These are phyloP conservation scores for Channa argus DNA, from an alignment of 2,113 vertebrate species.

Conservation along the genomic window DNA sequence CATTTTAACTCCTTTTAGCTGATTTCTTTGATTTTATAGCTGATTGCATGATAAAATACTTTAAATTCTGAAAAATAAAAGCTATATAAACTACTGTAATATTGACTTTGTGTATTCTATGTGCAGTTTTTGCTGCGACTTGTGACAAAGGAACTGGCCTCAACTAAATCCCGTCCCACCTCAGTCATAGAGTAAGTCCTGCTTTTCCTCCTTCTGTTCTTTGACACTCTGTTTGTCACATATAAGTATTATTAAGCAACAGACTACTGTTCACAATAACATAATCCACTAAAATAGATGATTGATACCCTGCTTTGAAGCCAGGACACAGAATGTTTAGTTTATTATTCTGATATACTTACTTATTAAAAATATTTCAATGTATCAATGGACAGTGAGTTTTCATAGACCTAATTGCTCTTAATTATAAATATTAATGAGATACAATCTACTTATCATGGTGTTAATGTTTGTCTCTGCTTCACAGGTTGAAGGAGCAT, in stretches of 20 bases:
- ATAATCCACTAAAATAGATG: too few relatives aligned
- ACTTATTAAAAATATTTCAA: too few relatives aligned
- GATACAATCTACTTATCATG: background rate
- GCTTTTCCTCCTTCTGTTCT: too few relatives aligned
- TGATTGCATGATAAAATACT: too few relatives aligned
- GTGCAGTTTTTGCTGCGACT: slow-evolving; percentile 78
- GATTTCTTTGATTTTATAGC: too few relatives aligned
- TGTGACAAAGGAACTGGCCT: slow-evolving; percentile 77
- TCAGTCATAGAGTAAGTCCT: slow-evolving; percentile 75
- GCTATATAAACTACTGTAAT: background rate
- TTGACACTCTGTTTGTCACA: too few relatives aligned
- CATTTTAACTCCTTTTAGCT: too few relatives aligned
- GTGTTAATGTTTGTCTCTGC: slow-evolving; percentile 36
- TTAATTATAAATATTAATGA: slow-evolving; percentile 13
- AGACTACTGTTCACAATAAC: too few relatives aligned
- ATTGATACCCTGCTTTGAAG: too few relatives aligned
- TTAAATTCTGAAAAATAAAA: background rate
- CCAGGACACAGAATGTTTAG: too few relatives aligned
- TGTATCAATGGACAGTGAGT: background rate
- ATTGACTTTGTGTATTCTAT: slow-evolving; percentile 17
- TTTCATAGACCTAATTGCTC: background rate
- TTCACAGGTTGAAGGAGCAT: slow-evolving; percentile 82
- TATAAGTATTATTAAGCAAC: too few relatives aligned
- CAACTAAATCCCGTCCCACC: slow-evolving; percentile 63
- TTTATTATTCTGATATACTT: too few relatives aligned